These are phyloP conservation scores for Fundulus diaphanus DNA, from an alignment of 2,797 vertebrate species.

Conservation along the genomic window DNA sequence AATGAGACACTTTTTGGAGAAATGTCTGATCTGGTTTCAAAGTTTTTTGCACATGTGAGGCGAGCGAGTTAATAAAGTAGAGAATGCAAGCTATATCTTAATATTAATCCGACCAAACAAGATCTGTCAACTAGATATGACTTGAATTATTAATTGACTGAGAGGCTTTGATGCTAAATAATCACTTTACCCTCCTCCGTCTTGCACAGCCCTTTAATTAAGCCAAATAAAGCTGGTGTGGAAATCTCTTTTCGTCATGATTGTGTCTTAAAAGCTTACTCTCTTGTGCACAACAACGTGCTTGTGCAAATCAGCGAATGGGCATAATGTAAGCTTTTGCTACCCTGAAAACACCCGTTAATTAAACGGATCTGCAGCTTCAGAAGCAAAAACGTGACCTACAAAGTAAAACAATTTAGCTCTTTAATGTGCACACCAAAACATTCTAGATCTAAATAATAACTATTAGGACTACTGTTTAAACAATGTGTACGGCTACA, in stretches of 20 bases:
- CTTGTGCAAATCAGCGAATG: not conserved
- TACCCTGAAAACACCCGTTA: not conserved
- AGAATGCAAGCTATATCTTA: not conserved
- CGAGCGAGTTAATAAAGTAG: not conserved
- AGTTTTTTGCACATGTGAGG: not conserved
- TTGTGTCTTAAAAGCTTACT: not conserved
- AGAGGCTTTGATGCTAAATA: slow-evolving; percentile 15
- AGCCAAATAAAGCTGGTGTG: slow-evolving; percentile 10
- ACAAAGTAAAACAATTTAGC: not conserved
- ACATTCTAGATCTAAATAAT: not conserved
- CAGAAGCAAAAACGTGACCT: not conserved
- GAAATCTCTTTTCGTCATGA: slow-evolving; percentile 13
- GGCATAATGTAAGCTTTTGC: not conserved
- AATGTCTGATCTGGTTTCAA: not conserved
- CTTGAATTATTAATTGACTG: slow-evolving; percentile 27
- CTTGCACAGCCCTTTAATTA: slow-evolving; percentile 10
- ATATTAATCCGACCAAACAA: slow-evolving; percentile 13
- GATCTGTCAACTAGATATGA: slow-evolving; percentile 16
- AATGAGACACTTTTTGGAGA: not conserved
- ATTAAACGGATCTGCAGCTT: not conserved
- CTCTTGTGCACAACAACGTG: not conserved
- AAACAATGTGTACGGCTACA: not conserved
- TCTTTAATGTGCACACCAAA: not conserved
- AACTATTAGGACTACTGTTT: not conserved
- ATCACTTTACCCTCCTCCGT: slow-evolving; percentile 8